Conservation (phyloP, 1,140 invertebrate genomes). For the Diprion similis region DNA sequence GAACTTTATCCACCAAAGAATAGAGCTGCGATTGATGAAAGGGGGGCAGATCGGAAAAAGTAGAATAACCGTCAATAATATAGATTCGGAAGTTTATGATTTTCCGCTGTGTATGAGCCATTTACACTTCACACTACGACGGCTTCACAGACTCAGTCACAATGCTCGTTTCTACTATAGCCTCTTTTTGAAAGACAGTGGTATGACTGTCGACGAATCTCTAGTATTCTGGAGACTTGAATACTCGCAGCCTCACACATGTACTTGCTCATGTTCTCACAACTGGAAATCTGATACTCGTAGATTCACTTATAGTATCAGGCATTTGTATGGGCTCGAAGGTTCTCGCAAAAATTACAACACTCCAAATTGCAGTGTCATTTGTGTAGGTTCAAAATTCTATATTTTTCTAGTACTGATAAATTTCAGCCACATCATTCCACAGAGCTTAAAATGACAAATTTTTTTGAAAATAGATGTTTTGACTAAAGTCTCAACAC, state of each 20-base stretch:
- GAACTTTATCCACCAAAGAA: slow-evolving; percentile 49
- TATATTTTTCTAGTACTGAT: neutral
- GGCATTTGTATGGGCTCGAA: slow-evolving; percentile 77
- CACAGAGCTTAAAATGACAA: too few relatives aligned
- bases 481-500: too few relatives aligned
- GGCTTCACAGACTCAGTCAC: slow-evolving; percentile 76
- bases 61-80: slow-evolving; percentile 52
- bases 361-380: slow-evolving; percentile 62
- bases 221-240: slow-evolving; percentile 72
- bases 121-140: slow-evolving; percentile 68
- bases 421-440: slow-evolving; percentile 16
- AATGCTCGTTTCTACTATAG: slow-evolving; percentile 75
- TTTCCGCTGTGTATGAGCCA: slow-evolving; percentile 83
- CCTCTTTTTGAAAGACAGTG: slow-evolving; percentile 75
- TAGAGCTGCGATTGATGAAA: slow-evolving; percentile 38
- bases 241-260: slow-evolving; percentile 65
- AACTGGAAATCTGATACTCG: slow-evolving; percentile 69
- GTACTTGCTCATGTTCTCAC: slow-evolving; percentile 64
- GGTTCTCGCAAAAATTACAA: slow-evolving; percentile 69
- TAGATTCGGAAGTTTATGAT: slow-evolving; percentile 61
- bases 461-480: too few relatives aligned
- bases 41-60: slow-evolving; percentile 30
- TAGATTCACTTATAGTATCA: slow-evolving; percentile 74
- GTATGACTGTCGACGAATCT: slow-evolving; percentile 70
- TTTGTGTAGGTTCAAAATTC: slow-evolving; percentile 57